Base-by-base conservation (phyloP, 2,113 vertebrate species). In the Misgurnus mizolepis region DNA sequence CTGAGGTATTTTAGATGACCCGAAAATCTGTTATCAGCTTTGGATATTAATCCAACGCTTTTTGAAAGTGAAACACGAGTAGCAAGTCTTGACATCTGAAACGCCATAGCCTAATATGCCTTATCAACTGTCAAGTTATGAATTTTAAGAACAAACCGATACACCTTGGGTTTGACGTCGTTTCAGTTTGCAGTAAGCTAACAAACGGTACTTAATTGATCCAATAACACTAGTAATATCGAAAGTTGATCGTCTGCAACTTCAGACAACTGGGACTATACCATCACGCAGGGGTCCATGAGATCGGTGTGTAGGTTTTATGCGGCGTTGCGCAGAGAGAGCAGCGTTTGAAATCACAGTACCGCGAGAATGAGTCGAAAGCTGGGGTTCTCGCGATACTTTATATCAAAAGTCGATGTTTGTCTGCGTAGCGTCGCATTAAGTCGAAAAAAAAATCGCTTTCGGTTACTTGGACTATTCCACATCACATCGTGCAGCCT, bases 101-200 rank as follows among this genome's bases (percentile, higher is more conserved):
- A 82, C 67, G 87, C 89, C 93, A 93, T 94, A 75, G n/a, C 49
- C n/a, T n/a, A n/a, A n/a, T 39, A 22, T 47, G 58, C 17, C 34
- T n/a, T 49, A 11, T n/a, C 45, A 12, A 53, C 67, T 74, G 69
- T 40, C 55, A 9, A 8, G 12, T 12, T 11, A 18, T 58, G n/a
- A n/a, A n/a, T n/a, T n/a, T 74, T 45, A 74, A 45, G 55, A 11
- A 45, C 43, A 55, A 18, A 14, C 11, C 0, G 34, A 11, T 69
- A 18, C 7, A 22, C 22, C 43, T 69, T 49, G 18, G 8, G 27
- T 58, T 72, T 4, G 11, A 41, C 15, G 27, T 58, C 4, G 39
- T 72, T 58, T 41, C 40, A 41, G 22, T 22, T 18, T 61, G 3
- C 0, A 47, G 3, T 62, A 10, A 7, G 12, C 2, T 17, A 61